Conservation (phyloP, 2,113 vertebrate species). For the Gadus macrocephalus region DNA sequence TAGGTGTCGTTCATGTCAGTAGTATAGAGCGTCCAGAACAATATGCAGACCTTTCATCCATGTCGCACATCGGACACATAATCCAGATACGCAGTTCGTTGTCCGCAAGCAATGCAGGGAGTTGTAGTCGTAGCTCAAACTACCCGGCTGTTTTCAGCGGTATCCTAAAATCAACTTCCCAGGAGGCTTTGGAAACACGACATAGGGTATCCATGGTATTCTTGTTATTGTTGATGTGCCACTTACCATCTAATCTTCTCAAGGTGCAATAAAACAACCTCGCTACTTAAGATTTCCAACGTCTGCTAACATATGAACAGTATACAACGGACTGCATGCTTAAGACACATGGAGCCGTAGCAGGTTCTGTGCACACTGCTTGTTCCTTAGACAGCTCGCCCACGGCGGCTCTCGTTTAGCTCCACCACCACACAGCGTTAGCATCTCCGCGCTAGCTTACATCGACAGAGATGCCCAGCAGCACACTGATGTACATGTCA, state of each 20-base stretch:
- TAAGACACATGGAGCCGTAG: no score
- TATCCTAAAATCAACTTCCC: conserved; percentile 56
- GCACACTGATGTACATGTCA: not conserved
- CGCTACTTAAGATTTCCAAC: no score
- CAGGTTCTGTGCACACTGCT: no score
- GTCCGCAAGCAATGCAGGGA: conserved; percentile 24
- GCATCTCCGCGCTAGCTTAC: no score
- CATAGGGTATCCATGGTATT: conserved; percentile 73
- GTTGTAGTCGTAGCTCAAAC: conserved; percentile 24
- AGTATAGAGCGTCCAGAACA: no score
- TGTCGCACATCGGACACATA: conserved; percentile 10
- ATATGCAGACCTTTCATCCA: not conserved
- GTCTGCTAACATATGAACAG: no score
- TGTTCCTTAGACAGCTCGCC: no score
- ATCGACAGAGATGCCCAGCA: no score
- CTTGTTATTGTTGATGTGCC: conserved; percentile 56
- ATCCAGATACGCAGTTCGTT: conserved; percentile 26
- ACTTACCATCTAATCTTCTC: conserved; percentile 29
- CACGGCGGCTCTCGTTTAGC: no score
- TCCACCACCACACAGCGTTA: no score
- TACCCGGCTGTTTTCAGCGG: not conserved
- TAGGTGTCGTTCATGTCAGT: no score
- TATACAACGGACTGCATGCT: no score
- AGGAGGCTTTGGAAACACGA: conserved; percentile 17
- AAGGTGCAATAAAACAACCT: not conserved